A percentile compares a stretch with the other conserved stretches of the same genome.
phyloP scores from a whole-genome alignment of 2,113 vertebrate genomes.

The Crocuta crocuta region DNA sequence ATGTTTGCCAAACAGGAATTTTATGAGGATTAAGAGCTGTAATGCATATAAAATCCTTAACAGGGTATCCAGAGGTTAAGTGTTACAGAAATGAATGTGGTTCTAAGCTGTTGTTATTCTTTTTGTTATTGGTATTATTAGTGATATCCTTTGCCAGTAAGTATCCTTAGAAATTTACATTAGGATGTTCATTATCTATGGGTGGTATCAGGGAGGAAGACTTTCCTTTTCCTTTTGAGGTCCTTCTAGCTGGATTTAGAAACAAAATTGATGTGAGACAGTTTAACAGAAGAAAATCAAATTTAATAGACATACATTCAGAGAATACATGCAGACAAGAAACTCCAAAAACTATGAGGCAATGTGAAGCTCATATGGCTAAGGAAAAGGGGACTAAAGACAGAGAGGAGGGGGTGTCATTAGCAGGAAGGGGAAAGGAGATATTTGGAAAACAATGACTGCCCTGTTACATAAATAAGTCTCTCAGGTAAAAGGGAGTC shows the following conservation, averaged over 20 bases:
- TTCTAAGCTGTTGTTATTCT: not conserved
- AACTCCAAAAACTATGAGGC: not conserved
- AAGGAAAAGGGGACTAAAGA: not conserved
- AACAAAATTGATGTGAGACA: not conserved
- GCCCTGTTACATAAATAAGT: not conserved
- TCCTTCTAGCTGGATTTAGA: not conserved
- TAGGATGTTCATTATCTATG: not conserved
- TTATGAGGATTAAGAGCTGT: not conserved
- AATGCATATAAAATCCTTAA: not conserved
- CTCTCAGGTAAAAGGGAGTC: not conserved
- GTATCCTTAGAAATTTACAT: not conserved
- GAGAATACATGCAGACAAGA: not conserved
- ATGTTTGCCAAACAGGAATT: not conserved
- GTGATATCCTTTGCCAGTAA: not conserved
- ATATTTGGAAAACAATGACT: not conserved
- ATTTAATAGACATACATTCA: not conserved
- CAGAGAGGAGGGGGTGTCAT: not conserved
- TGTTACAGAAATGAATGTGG: conserved; percentile 15
- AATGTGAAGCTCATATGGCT: not conserved
- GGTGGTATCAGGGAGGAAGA: not conserved
- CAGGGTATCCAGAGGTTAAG: not conserved
- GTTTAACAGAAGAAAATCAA: not conserved
- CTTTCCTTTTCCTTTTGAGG: not conserved
- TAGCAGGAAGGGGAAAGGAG: not conserved
- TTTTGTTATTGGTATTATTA: conserved; percentile 5